Evolutionary conservation across 2,113 vertebrate genomes (phyloP).

Genomic region (Hydrolagus affinis): DNA sequence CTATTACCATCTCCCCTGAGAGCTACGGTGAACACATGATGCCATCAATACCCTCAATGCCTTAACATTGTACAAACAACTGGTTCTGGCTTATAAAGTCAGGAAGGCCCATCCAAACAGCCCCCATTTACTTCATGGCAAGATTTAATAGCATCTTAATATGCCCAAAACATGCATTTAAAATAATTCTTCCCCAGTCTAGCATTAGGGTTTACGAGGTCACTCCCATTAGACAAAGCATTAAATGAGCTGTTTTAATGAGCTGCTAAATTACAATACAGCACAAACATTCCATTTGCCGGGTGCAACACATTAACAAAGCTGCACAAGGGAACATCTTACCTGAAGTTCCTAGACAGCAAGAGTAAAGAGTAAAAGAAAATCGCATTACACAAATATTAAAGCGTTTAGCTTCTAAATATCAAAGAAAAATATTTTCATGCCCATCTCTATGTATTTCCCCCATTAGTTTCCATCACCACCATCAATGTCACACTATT

Average conservation of each 20-base stretch:
- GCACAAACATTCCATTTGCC: conserved; percentile 28
- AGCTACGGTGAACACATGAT: neutral
- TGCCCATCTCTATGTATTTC: conserved; percentile 42
- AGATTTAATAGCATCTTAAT: no score
- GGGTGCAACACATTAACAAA: conserved; percentile 32
- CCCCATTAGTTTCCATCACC: neutral
- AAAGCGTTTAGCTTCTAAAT: conserved; percentile 40
- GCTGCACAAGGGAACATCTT: conserved; percentile 48
- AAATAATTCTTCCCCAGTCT: neutral
- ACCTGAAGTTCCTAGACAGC: conserved; percentile 93
- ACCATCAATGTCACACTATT: neutral
- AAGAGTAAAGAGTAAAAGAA: conserved; percentile 70
- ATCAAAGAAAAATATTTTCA: conserved; percentile 64
- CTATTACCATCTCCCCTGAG: neutral
- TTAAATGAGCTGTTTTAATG: neutral
- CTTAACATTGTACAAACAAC: neutral
- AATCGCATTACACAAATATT: conserved; percentile 39
- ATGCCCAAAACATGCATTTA: neutral
- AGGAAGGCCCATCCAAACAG: no score
- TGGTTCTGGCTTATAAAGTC: no score
- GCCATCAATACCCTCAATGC: no score
- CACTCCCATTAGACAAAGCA: neutral
- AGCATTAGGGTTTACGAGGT: neutral
- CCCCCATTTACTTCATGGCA: no score
- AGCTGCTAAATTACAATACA: neutral